A percentile compares a stretch with the other conserved stretches of the same genome.
These are phyloP conservation scores for Zosterops lateralis DNA, from an alignment of 2,113 vertebrate species.

Conservation along the genomic window DNA sequence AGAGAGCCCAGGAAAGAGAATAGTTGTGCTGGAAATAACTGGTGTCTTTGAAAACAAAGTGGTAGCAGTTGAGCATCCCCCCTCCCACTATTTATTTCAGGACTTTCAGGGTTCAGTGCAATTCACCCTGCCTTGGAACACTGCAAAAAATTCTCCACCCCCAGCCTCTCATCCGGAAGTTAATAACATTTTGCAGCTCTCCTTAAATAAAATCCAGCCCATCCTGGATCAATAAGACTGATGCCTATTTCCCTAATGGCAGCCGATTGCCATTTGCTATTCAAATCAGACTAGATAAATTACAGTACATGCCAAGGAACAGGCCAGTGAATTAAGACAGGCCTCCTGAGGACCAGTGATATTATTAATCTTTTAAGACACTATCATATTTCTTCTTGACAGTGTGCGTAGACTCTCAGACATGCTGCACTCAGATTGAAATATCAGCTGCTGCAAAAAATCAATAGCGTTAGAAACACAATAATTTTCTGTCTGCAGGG, in stretches of 20 bases:
- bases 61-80: not conserved
- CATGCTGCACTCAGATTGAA: slow-evolving; percentile 86
- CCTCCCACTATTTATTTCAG: not conserved
- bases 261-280: slow-evolving; percentile 88
- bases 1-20: not conserved
- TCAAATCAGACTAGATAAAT: slow-evolving; percentile 90
- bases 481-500: slow-evolving; percentile 80
- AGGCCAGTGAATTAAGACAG: slow-evolving; percentile 90
- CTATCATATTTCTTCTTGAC: slow-evolving; percentile 90
- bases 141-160: slow-evolving; percentile 58
- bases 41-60: slow-evolving; percentile 8
- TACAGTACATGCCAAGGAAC: slow-evolving; percentile 88
- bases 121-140: not conserved
- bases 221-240: slow-evolving; percentile 87
- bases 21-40: slow-evolving; percentile 24
- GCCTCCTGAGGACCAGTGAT: slow-evolving; percentile 84
- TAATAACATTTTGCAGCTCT: slow-evolving; percentile 82
- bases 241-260: slow-evolving; percentile 89
- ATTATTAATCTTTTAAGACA: slow-evolving; percentile 92
- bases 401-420: slow-evolving; percentile 83
- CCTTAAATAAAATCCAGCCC: slow-evolving; percentile 85
- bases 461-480: slow-evolving; percentile 84
- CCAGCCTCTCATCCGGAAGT: slow-evolving; percentile 73
- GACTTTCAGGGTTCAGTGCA: slow-evolving; percentile 56
- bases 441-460: slow-evolving; percentile 86